Evolutionary conservation across 2,888 invertebrate genomes (phyloP).

Genomic region (Dexiosoma caninum): DNA sequence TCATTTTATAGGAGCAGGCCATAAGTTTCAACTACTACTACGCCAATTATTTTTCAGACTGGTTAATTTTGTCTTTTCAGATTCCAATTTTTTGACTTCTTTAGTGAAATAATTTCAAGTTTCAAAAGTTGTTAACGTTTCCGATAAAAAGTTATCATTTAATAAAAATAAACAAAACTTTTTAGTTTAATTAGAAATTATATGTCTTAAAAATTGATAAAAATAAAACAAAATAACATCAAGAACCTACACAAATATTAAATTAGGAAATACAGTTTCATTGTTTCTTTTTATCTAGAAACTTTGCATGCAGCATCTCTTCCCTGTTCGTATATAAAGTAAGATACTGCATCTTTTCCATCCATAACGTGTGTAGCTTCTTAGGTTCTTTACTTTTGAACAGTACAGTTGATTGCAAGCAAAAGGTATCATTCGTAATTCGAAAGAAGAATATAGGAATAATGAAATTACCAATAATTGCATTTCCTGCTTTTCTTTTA

Average conservation of each 20-base stretch:
- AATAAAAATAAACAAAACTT: too few species aligned
- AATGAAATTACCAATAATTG: slow-evolving; percentile 29
- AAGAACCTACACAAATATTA: slow-evolving; percentile 43
- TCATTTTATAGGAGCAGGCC: too few species aligned
- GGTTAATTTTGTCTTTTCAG: too few species aligned
- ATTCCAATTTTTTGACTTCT: too few species aligned
- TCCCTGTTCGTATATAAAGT: slow-evolving; percentile 17
- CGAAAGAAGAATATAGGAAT: neutral
- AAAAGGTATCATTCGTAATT: too few species aligned
- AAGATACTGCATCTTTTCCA: neutral
- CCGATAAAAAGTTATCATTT: too few species aligned
- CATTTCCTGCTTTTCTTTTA: neutral
- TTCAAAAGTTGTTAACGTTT: too few species aligned
- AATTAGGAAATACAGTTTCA: slow-evolving; percentile 31
- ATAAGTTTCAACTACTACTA: too few species aligned
- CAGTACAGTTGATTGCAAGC: neutral
- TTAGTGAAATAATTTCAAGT: too few species aligned
- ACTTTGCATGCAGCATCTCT: slow-evolving; percentile 18
- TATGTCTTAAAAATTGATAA: slow-evolving; percentile 3
- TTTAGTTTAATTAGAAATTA: neutral
- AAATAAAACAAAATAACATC: slow-evolving; percentile 23
- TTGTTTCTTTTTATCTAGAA: neutral
- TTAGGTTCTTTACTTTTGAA: neutral
- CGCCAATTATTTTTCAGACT: too few species aligned
- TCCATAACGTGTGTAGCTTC: slow-evolving; percentile 6